Conservation (phyloP, 2,113 vertebrate species). For the Casuarius casuarius region DNA sequence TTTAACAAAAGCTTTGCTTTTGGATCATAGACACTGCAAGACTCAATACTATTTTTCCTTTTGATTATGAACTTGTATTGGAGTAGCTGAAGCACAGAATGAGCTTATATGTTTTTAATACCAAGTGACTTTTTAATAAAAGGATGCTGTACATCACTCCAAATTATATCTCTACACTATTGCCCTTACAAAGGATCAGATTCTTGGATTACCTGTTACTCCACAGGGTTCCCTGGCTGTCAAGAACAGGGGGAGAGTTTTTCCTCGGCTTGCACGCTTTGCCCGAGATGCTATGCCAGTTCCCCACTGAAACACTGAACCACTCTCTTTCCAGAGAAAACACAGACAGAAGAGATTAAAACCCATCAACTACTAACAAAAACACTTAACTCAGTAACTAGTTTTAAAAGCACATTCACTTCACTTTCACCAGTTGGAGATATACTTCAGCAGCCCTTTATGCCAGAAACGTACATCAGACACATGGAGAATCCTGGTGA, state of each 20-base stretch:
- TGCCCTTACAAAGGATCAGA: neutral
- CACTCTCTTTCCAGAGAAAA: constrained; percentile 72
- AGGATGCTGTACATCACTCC: neutral
- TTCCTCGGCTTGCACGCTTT: constrained; percentile 76
- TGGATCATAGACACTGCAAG: neutral
- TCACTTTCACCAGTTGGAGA: neutral
- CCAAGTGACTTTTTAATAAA: neutral
- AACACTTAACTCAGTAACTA: neutral
- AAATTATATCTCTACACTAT: neutral
- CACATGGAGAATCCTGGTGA: neutral
- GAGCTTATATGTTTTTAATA: neutral
- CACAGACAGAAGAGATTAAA: neutral
- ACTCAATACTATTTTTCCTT: neutral
- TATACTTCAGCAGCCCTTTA: neutral
- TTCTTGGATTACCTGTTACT: constrained; percentile 83
- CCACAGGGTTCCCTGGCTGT: constrained; percentile 82
- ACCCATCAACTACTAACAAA: neutral
- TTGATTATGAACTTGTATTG: neutral
- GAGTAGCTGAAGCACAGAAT: no score
- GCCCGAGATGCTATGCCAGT: constrained; percentile 85
- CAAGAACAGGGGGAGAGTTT: constrained; percentile 82
- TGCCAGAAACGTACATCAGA: neutral
- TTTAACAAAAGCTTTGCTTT: neutral
- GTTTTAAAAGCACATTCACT: neutral
- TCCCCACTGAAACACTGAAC: constrained; percentile 91